Evolutionary conservation across 2,797 vertebrate species (phyloP), one percentile per base, ranked within the genome.

Genomic region (Mus caroli): DNA sequence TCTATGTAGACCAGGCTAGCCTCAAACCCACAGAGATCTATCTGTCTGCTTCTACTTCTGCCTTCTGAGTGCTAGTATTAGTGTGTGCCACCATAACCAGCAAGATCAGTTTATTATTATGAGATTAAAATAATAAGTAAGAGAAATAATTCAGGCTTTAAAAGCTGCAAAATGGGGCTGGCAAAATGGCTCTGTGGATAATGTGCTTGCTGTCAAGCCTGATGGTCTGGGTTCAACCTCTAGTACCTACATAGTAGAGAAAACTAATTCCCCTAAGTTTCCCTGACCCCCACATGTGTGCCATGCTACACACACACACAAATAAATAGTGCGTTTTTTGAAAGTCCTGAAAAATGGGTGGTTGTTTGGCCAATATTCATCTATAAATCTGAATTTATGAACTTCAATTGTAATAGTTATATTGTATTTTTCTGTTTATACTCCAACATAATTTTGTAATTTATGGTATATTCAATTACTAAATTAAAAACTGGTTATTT

Each of bases 101-200:
- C 17, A 85, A 78, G 80, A 50, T 94, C n/a, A 28, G 31, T 77
- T 50, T 92, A 76, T 85, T 94, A 71, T 85, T 82, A 50, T 14
- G 7, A 67, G 46, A 60, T 82, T 46, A n/a, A 82, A 58, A 60
- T 92, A 75, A 26, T 83, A 83, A 79, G 34, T 50, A 26, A 15
- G n/a, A 92, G n/a, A 94, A 79, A 86, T 79, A 9, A 62, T 75
- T 91, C 43, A 67, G 58, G 77, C 37, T 85, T 89, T 19, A 91
- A 90, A 71, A 54, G 13, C 46, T 86, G 34, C 12, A 52, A 69
- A 69, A 52, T 37, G 43, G 20, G 64, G 19, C 37, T 34, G 6
- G 62, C 10, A 24, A 50, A 46, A 24, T 69, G 43, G 28, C 20
- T 69, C 31, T 71, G 34, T 71, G 67, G 19, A 20, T 71, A 37